phyloP scores from a whole-genome alignment of 37 sponge, comb jelly and placozoan genomes.

The Cliona cf. orientalis region DNA sequence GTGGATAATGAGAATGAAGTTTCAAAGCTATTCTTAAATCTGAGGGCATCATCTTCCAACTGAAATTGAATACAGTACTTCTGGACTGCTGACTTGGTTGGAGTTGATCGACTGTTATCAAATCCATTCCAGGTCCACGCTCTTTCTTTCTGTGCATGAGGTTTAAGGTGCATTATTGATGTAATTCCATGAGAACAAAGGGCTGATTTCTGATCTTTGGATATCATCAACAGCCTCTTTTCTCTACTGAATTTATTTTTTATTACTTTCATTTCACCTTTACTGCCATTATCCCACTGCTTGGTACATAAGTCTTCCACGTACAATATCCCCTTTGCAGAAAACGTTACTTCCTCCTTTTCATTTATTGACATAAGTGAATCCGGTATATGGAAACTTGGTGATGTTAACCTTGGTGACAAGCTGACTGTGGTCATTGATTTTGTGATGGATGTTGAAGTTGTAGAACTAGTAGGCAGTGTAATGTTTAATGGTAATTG shows the following conservation, averaged over 20 bases:
- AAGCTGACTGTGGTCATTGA: too few species aligned
- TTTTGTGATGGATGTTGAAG: too few species aligned
- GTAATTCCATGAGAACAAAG: constrained; percentile 9
- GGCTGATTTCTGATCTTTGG: background rate
- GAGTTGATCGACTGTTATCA: too few species aligned
- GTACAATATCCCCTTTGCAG: too few species aligned
- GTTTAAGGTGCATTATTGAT: background rate
- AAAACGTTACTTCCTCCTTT: too few species aligned
- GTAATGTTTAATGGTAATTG: too few species aligned
- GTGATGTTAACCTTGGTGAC: too few species aligned
- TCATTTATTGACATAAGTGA: too few species aligned
- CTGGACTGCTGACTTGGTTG: background rate
- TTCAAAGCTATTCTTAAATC: background rate
- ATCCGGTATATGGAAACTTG: too few species aligned
- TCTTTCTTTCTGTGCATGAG: background rate
- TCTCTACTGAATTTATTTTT: constrained; percentile 53
- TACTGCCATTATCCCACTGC: constrained; percentile 87
- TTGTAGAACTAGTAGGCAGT: too few species aligned
- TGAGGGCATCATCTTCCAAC: background rate
- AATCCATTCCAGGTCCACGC: constrained; percentile 1
- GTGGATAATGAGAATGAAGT: background rate
- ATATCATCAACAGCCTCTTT: constrained; percentile 70
- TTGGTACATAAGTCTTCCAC: too few species aligned
- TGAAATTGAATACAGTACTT: background rate
- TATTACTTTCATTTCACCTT: constrained; percentile 85